Evolutionary conservation across 2,888 invertebrate genomes (phyloP).

Genomic region (Patella ulyssiponensis): DNA sequence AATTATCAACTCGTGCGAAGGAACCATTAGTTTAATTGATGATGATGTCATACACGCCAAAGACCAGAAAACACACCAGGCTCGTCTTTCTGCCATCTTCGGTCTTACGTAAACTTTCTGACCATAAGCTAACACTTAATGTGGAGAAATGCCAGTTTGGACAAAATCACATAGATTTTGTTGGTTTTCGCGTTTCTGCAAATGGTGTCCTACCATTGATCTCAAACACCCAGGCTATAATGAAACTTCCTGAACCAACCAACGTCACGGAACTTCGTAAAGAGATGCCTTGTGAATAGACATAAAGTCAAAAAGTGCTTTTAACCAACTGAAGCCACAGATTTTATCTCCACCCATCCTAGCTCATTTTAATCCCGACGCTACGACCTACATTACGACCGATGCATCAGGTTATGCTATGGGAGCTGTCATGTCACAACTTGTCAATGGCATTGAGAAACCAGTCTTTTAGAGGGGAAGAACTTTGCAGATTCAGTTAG

Average conservation of each 20-base stretch:
- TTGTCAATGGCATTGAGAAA: not conserved
- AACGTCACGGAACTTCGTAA: not conserved
- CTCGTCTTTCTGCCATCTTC: not conserved
- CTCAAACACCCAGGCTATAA: not conserved
- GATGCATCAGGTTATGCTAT: conserved; percentile 6
- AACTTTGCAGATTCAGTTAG: too few species aligned
- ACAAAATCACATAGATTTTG: not conserved
- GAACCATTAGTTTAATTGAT: not conserved
- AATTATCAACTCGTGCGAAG: not conserved
- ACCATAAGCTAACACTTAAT: not conserved
- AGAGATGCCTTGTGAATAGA: not conserved
- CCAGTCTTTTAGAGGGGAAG: conserved; percentile 2
- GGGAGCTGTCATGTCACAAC: conserved; percentile 8
- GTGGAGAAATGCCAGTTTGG: not conserved
- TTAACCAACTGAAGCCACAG: not conserved
- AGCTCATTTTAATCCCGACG: conserved; percentile 13
- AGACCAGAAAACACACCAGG: not conserved
- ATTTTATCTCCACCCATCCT: not conserved
- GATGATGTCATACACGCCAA: not conserved
- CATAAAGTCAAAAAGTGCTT: not conserved
- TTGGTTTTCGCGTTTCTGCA: not conserved
- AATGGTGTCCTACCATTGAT: not conserved
- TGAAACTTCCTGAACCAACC: not conserved
- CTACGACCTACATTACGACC: not conserved
- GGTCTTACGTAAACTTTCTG: not conserved